Evolutionary conservation across 1,140 invertebrate genomes (phyloP).

Genomic region (Psix sp.): DNA sequence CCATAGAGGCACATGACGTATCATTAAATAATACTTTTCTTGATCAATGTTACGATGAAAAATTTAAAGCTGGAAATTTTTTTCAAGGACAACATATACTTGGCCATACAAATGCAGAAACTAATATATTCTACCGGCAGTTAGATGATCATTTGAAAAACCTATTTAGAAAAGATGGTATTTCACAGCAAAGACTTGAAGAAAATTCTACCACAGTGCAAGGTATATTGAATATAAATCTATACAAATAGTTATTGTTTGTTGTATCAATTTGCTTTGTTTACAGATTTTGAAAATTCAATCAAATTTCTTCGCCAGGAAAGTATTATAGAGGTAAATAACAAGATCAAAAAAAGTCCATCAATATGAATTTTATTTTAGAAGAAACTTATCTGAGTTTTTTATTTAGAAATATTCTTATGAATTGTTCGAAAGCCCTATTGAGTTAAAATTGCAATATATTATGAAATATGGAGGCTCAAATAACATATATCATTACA

Average conservation of each 20-base stretch:
- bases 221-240: not conserved
- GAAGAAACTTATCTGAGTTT: not conserved
- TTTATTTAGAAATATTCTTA: conserved; percentile 2
- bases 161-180: conserved; percentile 5
- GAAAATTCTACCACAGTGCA: too few species aligned
- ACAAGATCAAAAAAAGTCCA: not conserved
- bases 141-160: conserved; percentile 9
- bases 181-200: not conserved
- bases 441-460: conserved; percentile 36
- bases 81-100: conserved; percentile 24
- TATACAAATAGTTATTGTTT: too few species aligned
- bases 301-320: too few species aligned
- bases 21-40: conserved; percentile 7
- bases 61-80: conserved; percentile 21
- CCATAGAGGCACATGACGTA: conserved; percentile 1
- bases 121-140: conserved; percentile 8
- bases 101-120: conserved; percentile 17
- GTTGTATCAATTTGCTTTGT: too few species aligned
- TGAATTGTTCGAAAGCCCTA: conserved; percentile 25
- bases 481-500: conserved; percentile 36
- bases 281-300: too few species aligned
- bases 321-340: too few species aligned
- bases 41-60: conserved; percentile 19
- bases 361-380: not conserved
- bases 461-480: conserved; percentile 22